Evolutionary conservation across 2,888 invertebrate species (phyloP), one percentile per base, ranked within the genome.

Genomic region (Allophyes oxyacanthae): DNA sequence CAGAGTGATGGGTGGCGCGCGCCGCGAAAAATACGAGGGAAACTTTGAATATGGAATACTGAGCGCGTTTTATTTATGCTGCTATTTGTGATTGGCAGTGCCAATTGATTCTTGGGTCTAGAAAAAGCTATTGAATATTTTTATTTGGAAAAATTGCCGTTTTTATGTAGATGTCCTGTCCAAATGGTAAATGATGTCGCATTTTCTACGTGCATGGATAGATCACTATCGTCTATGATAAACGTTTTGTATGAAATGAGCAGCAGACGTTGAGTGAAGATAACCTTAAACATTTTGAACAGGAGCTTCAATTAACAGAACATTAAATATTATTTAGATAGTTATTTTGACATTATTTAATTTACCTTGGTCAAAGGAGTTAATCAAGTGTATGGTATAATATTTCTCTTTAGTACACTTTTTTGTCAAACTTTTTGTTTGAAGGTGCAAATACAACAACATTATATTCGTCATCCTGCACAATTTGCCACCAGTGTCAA

Each of bases 31-130:
- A 64, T 75, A 71, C 61, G 75, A 59, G 72, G 61, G 64, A 70
- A 70, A 51, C 71, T 77, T 70, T 71, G 71, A 77, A 70, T 67
- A 67, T 71, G 63, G 75, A 72, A 72, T 70, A 66, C 63, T 76
- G 41, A 72, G 53, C 55, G 44, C 45, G 53, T 64, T 76, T 72
- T 72, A 75, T 75, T 75, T 75, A 72, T 68, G 73, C 55, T 38
- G 37, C 67, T 59, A 67, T 60, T 65, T 60, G 72, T 72, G 67
- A 67, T 67, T 67, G 65, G 49, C 76, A 59, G 56, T 26, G 30
- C 41, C 69, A 60, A 73, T 72, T 73, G 69, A 68, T 75, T 72
- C 44, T 75, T 48, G 51, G 43, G 48, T 58, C 41, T 41, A 20
- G 14, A 43, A 37, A 51, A 43, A 40, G 62, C 28, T 48, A 51